These are phyloP conservation scores for Apomyelois bistriatella DNA, from an alignment of 2,888 invertebrate species.

Conservation along the genomic window DNA sequence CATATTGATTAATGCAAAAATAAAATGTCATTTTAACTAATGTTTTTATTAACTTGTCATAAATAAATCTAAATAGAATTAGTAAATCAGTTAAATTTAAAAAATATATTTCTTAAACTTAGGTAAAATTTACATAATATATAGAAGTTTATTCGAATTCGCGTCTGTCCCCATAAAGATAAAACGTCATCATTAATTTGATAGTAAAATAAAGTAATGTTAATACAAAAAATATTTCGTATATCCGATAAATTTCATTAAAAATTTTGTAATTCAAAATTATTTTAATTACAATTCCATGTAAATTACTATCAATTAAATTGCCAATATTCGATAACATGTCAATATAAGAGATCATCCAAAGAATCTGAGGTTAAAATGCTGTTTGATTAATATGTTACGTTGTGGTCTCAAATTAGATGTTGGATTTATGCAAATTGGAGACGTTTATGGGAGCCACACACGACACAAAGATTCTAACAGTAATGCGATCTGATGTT, in stretches of 20 bases:
- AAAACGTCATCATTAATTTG: conserved; percentile 39
- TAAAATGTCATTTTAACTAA: too few species aligned
- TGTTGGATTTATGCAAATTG: conserved; percentile 65
- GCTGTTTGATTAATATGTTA: conserved; percentile 63
- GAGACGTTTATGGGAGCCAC: conserved; percentile 55
- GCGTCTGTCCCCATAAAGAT: conserved; percentile 36
- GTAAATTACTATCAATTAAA: conserved; percentile 47
- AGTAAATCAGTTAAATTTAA: too few species aligned
- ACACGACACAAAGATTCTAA: conserved; percentile 59
- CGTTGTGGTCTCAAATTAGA: conserved; percentile 54
- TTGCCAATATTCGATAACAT: conserved; percentile 34
- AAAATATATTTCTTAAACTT: too few species aligned
- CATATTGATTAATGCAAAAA: too few species aligned
- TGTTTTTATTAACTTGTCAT: too few species aligned
- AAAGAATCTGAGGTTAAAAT: conserved; percentile 51
- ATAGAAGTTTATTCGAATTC: too few species aligned
- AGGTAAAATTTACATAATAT: too few species aligned
- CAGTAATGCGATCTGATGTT: conserved; percentile 52
- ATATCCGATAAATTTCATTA: not conserved
- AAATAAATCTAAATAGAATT: too few species aligned
- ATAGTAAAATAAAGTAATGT: conserved; percentile 31
- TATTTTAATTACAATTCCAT: conserved; percentile 62
- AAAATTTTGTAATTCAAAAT: conserved; percentile 37
- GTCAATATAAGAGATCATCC: conserved; percentile 39
- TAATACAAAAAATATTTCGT: conserved; percentile 16